Conservation (phyloP, 2,797 vertebrate genomes). For the Prionace glauca region DNA sequence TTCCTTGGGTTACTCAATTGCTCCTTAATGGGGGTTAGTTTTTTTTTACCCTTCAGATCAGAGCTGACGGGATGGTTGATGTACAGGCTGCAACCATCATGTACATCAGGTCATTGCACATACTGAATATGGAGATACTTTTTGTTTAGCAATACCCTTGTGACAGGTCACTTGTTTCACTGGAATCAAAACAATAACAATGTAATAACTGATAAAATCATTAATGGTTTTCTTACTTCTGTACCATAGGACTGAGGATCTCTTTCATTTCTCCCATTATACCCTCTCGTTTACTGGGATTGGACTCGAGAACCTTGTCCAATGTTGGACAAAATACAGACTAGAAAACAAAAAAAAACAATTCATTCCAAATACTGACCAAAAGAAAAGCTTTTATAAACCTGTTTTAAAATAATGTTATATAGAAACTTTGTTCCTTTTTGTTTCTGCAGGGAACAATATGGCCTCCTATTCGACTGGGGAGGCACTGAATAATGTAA, state of each 20-base stretch:
- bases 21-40: neutral
- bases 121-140: neutral
- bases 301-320: conserved; percentile 69
- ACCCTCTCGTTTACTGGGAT: conserved; percentile 68
- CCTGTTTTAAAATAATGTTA: neutral
- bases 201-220: neutral
- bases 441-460: neutral
- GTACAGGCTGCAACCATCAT: neutral
- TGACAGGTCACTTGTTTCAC: neutral
- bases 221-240: conserved; percentile 70
- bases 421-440: neutral
- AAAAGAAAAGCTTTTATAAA: conserved; percentile 37
- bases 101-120: neutral
- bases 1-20: neutral
- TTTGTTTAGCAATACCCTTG: neutral
- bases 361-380: neutral
- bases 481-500: neutral
- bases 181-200: neutral
- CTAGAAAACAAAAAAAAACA: conserved; percentile 53
- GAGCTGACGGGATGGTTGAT: neutral
- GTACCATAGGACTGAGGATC: conserved; percentile 84
- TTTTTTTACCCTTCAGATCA: neutral
- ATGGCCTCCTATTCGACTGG: too few relatives aligned
- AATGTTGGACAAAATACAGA: conserved; percentile 71
- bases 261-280: conserved; percentile 92